Conservation (phyloP, 2,888 invertebrate genomes). For the Bugulina stolonifera region DNA sequence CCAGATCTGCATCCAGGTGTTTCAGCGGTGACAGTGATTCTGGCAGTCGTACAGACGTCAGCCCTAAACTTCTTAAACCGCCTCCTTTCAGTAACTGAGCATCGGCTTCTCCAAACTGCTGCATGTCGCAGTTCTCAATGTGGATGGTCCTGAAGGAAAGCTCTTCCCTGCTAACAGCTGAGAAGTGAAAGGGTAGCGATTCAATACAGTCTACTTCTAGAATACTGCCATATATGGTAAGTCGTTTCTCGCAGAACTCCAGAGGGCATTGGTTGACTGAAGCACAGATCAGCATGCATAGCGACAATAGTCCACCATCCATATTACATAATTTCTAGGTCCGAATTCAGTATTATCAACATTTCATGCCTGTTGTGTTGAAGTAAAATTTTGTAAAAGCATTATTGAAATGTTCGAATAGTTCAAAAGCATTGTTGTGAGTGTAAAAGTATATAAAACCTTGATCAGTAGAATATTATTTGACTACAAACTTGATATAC, state of each 20-base stretch:
- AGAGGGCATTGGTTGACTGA: background rate
- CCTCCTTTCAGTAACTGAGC: background rate
- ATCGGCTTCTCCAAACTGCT: background rate
- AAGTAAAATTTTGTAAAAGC: no score
- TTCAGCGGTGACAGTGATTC: background rate
- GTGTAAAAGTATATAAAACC: no score
- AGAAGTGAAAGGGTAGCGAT: background rate
- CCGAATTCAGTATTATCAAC: background rate
- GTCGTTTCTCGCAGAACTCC: background rate
- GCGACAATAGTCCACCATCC: background rate
- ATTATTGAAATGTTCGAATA: no score
- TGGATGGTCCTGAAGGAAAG: background rate
- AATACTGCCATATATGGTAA: background rate
- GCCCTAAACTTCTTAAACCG: background rate
- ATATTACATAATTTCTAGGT: background rate
- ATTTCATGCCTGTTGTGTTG: no score
- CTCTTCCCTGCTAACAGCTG: background rate
- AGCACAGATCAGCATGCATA: background rate
- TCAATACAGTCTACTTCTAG: background rate
- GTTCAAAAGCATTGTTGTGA: no score
- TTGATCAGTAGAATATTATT: no score
- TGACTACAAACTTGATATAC: no score
- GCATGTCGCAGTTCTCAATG: background rate
- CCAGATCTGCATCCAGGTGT: background rate
- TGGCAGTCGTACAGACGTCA: background rate